A percentile compares a stretch with the other conserved stretches of the same genome.
phyloP scores from a whole-genome alignment of 2,888 invertebrate species.

The Graphium colonna region DNA sequence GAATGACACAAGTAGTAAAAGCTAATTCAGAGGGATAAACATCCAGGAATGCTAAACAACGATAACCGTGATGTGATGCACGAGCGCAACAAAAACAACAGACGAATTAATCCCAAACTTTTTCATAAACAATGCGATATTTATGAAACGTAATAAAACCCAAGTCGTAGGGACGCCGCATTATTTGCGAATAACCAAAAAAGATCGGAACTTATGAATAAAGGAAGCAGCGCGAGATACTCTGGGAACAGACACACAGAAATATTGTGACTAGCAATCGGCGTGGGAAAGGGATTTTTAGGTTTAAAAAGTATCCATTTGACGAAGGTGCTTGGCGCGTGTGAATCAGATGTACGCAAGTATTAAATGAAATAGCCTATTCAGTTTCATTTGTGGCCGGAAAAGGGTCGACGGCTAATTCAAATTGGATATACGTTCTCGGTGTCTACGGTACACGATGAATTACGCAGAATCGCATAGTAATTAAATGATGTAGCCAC shows the following conservation, averaged over 20 bases:
- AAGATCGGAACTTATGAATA: conserved; percentile 21
- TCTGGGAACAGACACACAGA: conserved; percentile 18
- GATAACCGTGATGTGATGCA: no score
- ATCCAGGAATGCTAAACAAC: no score
- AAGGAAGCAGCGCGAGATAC: conserved; percentile 19
- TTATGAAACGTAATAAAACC: conserved; percentile 19
- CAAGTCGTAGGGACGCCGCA: conserved; percentile 10
- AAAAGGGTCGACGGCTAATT: conserved; percentile 39
- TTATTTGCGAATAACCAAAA: conserved; percentile 24
- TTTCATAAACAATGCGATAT: conserved; percentile 9
- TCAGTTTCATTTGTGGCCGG: conserved; percentile 22
- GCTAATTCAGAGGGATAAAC: no score
- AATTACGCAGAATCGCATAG: conserved; percentile 66
- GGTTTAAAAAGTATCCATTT: conserved; percentile 30
- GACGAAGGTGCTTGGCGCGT: conserved; percentile 25
- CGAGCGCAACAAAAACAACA: neutral
- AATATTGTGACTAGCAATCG: conserved; percentile 18
- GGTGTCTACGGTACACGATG: conserved; percentile 36
- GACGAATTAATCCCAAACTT: conserved; percentile 10
- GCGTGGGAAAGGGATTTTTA: conserved; percentile 19
- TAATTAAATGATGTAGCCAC: conserved; percentile 57
- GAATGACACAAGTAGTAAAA: no score
- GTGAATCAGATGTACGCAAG: conserved; percentile 7
- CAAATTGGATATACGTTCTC: conserved; percentile 27
- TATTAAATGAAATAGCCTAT: conserved; percentile 7